Base-by-base conservation (phyloP, 2,113 vertebrate species). In the Pygoscelis adeliae region DNA sequence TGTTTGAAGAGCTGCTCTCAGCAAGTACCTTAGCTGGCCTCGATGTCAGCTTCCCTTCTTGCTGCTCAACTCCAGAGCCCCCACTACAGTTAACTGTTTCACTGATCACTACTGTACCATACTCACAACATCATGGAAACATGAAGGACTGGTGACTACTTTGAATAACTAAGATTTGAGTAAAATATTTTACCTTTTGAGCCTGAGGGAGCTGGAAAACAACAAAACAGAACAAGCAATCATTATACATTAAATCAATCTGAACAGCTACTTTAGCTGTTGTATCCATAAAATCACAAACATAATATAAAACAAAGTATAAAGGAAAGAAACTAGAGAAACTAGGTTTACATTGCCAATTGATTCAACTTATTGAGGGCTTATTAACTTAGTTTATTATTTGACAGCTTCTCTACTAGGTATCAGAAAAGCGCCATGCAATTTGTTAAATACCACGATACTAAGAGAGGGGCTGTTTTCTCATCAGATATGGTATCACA, bases 181-280 rank as follows among this genome's bases (percentile, higher is more conserved):
- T 78, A 98, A 97, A 98, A 89, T 82, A 90, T 91, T 98, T 99
- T 99, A 99, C 99, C 99, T 99, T 99, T 97, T 99, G 98, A 97
- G 99, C 99, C 99, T 99, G 99, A 93, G 99, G 99, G 96, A 99
- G 99, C 99, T 99, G 98, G 97, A 98, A 98, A 98, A 97, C 97
- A 98, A 93, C 96, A 97, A 95, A 96, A 98, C 89, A 97, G 93
- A 98, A 98, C 96, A 98, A 97, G 84, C 55, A 96, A 96, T 98
- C 96, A 94, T 98, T 98, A 98, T 55, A 97, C 92, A 69, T 90
- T 90, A 93, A 95, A 85, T 94, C 79, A 90, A 93, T 77, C 62
- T 95, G 59, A 95, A 93, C 95, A 92, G 74, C 89, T 83, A 49
- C 67, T 89, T 95, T 79, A 93, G 72, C 71, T 96, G 88, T 56